phyloP scores from a whole-genome alignment of 2,797 vertebrate genomes.

The Luscinia luscinia region DNA sequence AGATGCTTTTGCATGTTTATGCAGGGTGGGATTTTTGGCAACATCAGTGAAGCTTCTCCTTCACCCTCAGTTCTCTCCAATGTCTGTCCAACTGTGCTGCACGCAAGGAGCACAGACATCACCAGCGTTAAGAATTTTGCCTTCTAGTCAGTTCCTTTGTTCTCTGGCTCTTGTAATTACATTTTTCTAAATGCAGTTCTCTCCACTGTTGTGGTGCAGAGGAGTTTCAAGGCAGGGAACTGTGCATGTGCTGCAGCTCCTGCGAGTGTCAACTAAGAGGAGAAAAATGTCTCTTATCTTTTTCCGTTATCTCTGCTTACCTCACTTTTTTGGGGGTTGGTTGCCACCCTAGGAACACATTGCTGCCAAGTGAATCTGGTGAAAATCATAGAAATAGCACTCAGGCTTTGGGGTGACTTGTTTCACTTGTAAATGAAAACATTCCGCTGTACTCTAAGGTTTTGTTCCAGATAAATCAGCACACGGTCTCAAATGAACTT shows the following conservation, averaged over 20 bases:
- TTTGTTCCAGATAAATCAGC: background rate
- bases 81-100: background rate
- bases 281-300: conserved; percentile 50
- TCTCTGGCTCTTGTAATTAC: conserved; percentile 46
- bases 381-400: background rate
- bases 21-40: background rate
- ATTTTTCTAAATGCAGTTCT: background rate
- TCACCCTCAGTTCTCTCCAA: background rate
- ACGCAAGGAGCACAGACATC: accelerated
- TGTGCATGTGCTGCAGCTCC: background rate
- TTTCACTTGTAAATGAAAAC: background rate
- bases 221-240: background rate
- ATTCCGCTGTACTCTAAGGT: background rate
- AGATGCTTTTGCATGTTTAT: background rate
- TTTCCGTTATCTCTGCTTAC: conserved; percentile 46
- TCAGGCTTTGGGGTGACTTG: background rate
- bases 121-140: background rate
- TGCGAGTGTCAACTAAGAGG: background rate
- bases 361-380: background rate
- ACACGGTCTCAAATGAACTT: background rate
- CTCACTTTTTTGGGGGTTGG: background rate
- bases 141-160: conserved; percentile 25
- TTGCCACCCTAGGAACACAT: background rate
- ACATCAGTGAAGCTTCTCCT: background rate
- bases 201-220: background rate